A percentile compares a stretch with the other conserved stretches of the same genome.
Evolutionary conservation across 1,140 invertebrate species (phyloP).

Genomic region (Cotesia glomerata): DNA sequence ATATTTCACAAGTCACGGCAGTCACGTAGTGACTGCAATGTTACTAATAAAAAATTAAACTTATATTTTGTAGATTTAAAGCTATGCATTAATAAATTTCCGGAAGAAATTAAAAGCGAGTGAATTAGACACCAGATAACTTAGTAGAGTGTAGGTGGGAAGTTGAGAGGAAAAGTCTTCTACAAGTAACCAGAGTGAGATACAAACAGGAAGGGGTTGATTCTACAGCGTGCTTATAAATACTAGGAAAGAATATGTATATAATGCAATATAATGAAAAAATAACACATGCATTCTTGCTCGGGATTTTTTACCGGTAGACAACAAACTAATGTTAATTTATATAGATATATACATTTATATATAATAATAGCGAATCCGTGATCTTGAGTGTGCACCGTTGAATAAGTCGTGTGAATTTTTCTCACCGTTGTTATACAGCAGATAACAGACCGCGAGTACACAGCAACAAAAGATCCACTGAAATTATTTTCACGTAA

Average conservation of each 20-base stretch:
- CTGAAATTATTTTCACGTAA: not conserved
- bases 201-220: not conserved
- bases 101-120: conserved; percentile 18
- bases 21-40: too few species aligned
- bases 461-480: conserved; percentile 32
- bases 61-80: not conserved
- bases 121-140: not conserved
- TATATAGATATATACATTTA: not conserved
- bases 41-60: too few species aligned
- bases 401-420: conserved; percentile 52
- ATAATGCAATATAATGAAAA: too few species aligned
- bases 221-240: not conserved
- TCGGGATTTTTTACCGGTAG: not conserved
- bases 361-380: conserved; percentile 28
- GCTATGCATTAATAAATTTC: not conserved
- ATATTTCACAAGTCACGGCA: too few species aligned
- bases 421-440: conserved; percentile 55
- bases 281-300: not conserved
- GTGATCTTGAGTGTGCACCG: conserved; percentile 53
- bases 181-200: not conserved
- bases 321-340: not conserved
- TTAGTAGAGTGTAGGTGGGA: conserved; percentile 30
- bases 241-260: not conserved
- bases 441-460: conserved; percentile 43
- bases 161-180: conserved; percentile 36